These are phyloP conservation scores for Ptilorrhoa leucosticta DNA, from an alignment of 2,113 vertebrate species.

Conservation along the genomic window DNA sequence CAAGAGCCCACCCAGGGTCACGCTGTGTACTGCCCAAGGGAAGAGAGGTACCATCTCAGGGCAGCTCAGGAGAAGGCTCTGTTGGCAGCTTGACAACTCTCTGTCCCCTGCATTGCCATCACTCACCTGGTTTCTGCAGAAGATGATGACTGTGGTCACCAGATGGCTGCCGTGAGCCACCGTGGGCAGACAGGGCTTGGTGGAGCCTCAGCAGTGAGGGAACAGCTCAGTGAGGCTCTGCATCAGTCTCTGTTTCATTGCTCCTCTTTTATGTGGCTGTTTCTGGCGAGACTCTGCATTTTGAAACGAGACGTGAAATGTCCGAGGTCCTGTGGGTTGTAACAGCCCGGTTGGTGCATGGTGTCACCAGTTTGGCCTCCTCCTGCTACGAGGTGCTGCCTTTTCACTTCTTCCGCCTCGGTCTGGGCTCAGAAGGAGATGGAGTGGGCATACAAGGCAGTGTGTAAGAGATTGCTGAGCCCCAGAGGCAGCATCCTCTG, in stretches of 20 bases:
- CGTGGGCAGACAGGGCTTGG: neutral
- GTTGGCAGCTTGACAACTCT: rapidly evolving
- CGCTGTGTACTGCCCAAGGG: neutral
- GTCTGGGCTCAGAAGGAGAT: neutral
- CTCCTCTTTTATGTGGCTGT: neutral
- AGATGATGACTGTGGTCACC: neutral
- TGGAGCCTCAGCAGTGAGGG: neutral
- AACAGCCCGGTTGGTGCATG: neutral
- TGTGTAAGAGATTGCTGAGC: rapidly evolving
- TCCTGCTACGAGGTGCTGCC: neutral
- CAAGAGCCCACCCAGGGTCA: neutral
- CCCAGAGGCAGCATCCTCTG: neutral
- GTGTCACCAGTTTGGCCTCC: neutral
- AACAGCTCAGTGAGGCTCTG: neutral
- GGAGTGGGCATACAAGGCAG: neutral
- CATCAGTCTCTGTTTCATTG: neutral
- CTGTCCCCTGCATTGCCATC: neutral
- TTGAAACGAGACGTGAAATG: rapidly evolving
- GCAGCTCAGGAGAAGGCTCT: neutral
- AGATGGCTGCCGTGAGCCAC: neutral
- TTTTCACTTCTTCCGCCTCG: neutral
- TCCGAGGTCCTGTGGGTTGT: neutral
- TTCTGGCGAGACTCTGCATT: neutral
- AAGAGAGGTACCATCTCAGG: neutral
- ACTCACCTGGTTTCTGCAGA: neutral